A percentile compares a stretch with the other conserved stretches of the same genome.
phyloP scores from a whole-genome alignment of 2,888 invertebrate genomes.

The Theodoxus fluviatilis region DNA sequence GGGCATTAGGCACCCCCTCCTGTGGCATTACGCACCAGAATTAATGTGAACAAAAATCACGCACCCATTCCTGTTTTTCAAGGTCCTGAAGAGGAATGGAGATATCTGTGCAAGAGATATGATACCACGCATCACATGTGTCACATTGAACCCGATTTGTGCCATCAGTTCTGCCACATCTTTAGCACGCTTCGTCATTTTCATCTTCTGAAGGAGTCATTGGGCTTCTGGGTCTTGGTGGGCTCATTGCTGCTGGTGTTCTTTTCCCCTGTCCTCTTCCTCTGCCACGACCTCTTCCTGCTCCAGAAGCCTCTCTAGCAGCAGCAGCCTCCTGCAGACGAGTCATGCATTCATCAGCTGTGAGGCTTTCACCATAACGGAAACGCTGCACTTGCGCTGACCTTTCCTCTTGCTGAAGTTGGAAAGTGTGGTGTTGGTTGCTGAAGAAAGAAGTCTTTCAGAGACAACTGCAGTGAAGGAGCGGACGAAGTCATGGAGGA shows the following conservation, averaged over 20 bases:
- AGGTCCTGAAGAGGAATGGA: neutral
- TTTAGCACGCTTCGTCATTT: neutral
- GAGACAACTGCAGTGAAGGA: neutral
- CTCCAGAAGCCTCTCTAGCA: conserved; percentile 1
- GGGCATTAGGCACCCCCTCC: conserved; percentile 1
- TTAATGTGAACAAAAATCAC: neutral
- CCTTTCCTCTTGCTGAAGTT: neutral
- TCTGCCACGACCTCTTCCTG: conserved; percentile 18
- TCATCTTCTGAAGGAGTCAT: neutral
- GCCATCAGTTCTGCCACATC: neutral
- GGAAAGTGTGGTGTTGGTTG: conserved; percentile 13
- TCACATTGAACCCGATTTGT: neutral
- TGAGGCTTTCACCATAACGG: conserved; percentile 24
- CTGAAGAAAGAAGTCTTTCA: conserved; percentile 12
- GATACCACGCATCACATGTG: neutral
- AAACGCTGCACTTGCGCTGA: neutral
- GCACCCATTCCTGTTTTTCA: neutral
- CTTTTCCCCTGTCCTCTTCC: conserved; percentile 1
- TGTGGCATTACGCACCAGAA: conserved; percentile 1
- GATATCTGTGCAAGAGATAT: neutral
- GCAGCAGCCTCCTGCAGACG: conserved; percentile 17
- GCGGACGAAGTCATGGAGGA: neutral
- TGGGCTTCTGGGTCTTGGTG: neutral
- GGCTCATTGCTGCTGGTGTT: neutral
- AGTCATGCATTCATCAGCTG: conserved; percentile 1